Evolutionary conservation across 1,140 invertebrate genomes (phyloP), one percentile per base, ranked within the genome.

Genomic region (Pogonomyrmex barbatus): DNA sequence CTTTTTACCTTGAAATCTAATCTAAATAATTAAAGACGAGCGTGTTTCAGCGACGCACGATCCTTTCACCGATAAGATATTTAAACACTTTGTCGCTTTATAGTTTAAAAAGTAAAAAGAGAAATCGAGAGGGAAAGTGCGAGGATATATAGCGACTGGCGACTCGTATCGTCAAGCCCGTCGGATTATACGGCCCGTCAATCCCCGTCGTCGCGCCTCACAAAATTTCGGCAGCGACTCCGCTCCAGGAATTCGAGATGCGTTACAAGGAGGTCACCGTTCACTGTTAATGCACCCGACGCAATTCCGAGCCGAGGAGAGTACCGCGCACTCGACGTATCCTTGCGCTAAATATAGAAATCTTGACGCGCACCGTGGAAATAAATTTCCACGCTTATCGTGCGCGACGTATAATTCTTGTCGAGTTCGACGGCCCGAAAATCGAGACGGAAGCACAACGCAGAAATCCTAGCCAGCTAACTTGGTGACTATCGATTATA

Each of bases 71-170:
- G n/a, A 88, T 88, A 82, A 89, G 58, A 85, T 83, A 90, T 90
- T 90, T 90, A 82, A 88, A 88, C 71, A 73, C 77, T 89, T 90
- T 78, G 82, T 90, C 82, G 83, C 42, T 76, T 86, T 71, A 88
- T 71, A 58, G 63, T 77, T 81, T 63, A 83, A 90, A 24, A 88
- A 86, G 47, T 75, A 90, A 88, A 83, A 88, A 88, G 89, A 88
- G 89, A 90, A 90, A 90, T 90, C 89, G 83, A 90, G 62, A 90
- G 89, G 87, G 89, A 90, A 90, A 90, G 89, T 82, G 73, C 30
- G 88, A 50, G 56, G 24, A 68, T 62, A 33, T 67, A 56, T 68
- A 52, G 54, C 67, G 73, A 82, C 65, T 30, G 52, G 42, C 68
- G 73, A 88, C 81, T 90, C 75, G 77, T 47, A 83, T 90, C 58